These are phyloP conservation scores for Phylloscopus collybita DNA, from an alignment of 2,797 vertebrate genomes.

Conservation along the genomic window DNA sequence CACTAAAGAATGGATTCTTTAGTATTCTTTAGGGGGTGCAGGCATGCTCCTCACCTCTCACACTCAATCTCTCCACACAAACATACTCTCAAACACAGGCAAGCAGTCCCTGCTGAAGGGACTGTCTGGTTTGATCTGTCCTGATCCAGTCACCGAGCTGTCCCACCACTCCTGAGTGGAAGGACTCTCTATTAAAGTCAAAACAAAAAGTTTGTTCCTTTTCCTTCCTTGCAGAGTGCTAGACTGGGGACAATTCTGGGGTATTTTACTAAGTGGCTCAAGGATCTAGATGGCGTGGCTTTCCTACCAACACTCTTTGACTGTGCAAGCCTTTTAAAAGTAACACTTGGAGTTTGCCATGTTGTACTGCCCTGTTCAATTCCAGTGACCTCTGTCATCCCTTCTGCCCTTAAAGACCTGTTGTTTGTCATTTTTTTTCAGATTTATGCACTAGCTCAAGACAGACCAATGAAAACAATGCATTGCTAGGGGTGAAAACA, in stretches of 20 bases:
- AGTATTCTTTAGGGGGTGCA: neutral
- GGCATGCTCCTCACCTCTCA: neutral
- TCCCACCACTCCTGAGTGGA: rapidly evolving
- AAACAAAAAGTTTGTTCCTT: neutral
- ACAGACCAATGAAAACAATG: neutral
- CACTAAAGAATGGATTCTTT: no score
- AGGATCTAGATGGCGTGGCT: neutral
- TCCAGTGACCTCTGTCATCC: neutral
- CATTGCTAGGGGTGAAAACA: neutral
- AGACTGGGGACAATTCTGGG: neutral
- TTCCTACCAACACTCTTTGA: neutral
- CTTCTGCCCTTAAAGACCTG: neutral
- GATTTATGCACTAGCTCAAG: neutral
- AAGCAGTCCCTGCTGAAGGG: no score
- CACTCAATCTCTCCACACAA: neutral
- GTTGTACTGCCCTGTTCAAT: neutral
- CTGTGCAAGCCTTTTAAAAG: neutral
- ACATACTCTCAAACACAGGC: rapidly evolving
- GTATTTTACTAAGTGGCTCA: neutral
- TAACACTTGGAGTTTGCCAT: neutral
- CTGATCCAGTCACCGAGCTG: neutral
- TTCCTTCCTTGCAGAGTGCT: neutral
- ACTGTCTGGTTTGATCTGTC: rapidly evolving
- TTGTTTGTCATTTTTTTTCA: neutral
- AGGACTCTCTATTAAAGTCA: neutral